These are phyloP conservation scores for Onychomys leucogaster DNA, from an alignment of 2,797 vertebrate species.

Conservation along the genomic window DNA sequence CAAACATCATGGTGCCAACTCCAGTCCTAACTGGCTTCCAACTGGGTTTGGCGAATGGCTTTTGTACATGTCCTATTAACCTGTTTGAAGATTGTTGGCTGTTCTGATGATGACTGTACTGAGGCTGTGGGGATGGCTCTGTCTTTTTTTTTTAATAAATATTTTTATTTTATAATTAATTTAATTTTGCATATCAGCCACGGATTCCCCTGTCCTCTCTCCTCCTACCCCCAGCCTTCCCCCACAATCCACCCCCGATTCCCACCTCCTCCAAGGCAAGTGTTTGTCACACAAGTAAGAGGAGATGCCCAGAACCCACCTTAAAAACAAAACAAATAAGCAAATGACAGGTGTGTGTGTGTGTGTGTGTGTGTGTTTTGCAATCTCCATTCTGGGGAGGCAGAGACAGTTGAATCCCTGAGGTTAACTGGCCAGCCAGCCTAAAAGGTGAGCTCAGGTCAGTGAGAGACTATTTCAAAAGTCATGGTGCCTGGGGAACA, in stretches of 20 bases:
- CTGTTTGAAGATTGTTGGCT: background rate
- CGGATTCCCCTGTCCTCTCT: too few species aligned
- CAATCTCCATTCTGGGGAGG: background rate
- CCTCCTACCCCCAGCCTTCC: too few species aligned
- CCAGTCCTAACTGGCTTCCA: background rate
- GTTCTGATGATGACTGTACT: background rate
- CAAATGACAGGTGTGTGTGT: background rate
- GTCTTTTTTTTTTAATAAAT: background rate
- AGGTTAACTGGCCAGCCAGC: background rate
- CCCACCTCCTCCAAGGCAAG: too few species aligned
- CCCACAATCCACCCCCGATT: too few species aligned
- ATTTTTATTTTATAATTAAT: too few species aligned
- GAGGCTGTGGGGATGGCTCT: background rate
- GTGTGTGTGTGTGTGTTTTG: background rate
- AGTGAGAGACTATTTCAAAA: background rate
- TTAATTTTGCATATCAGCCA: too few species aligned
- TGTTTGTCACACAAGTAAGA: background rate
- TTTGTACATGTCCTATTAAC: background rate
- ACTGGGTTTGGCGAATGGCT: background rate
- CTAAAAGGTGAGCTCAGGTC: background rate
- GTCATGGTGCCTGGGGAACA: background rate
- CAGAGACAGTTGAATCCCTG: background rate
- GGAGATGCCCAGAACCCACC: background rate
- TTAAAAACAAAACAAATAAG: background rate
- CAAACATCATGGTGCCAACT: rapidly evolving